Base-by-base conservation (phyloP, 2,888 invertebrate genomes). In the Lochmaea crataegi region DNA sequence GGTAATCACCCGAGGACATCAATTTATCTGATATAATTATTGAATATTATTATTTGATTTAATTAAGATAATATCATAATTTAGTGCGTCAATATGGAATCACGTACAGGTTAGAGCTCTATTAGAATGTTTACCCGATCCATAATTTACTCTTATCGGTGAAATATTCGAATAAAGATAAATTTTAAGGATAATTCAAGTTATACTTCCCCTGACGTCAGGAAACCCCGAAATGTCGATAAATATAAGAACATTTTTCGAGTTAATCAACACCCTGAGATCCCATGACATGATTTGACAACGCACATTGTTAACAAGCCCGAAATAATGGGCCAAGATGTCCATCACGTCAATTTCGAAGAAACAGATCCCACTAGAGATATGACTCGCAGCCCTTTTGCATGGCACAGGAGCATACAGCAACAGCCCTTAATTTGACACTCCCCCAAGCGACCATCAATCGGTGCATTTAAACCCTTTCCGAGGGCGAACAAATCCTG, bases 391-490 rank as follows among this genome's bases (percentile, higher is more conserved):
- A 67, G 14, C 71, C 63, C 71, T 70, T 70, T 57, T 32, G 56
- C 42, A 70, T 57, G 18, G 45, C 57, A 63, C 61, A 16, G 61
- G 41, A 63, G 61, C 61, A 61, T 68, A 48, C 41, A 41, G 67
- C 38, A 72, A 56, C 73, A 67, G 67, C 75, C 73, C 73, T 75
- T 72, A 75, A 73, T 75, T 74, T 74, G 75, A 71, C 74, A 72
- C 71, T 68, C 73, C 76, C 73, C 65, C 58, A 61, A 57, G 45
- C 18, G 67, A 64, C 75, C 74, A 74, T 78, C 76, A 73, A 75
- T 73, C 71, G 75, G 68, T 65, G 76, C 73, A 75, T 72, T 74
- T 75, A 78, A 77, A 77, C 78, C 73, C 58, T 73, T 68, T 64
- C 51, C 60, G 38, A 16, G 61, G 74, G 68, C 75, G 65, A 32